These are phyloP conservation scores for Rhynchomys soricoides DNA, from an alignment of 2,113 vertebrate species.

Conservation along the genomic window DNA sequence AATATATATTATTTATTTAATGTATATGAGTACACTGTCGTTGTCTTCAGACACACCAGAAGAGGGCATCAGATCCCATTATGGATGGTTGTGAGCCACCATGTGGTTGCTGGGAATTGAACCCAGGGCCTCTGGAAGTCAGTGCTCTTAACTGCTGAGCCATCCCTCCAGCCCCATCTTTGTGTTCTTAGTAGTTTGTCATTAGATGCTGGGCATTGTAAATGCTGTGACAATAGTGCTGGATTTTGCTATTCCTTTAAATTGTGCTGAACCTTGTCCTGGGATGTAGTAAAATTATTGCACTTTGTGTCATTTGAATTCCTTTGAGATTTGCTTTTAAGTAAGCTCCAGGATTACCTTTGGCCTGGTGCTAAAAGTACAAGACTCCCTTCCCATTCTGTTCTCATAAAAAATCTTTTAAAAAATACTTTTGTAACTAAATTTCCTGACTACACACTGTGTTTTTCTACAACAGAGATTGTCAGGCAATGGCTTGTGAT, in stretches of 20 bases:
- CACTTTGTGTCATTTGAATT: constrained; percentile 26
- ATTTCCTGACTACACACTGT: neutral
- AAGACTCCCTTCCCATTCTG: neutral
- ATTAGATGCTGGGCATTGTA: neutral
- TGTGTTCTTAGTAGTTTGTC: neutral
- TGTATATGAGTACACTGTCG: too few relatives aligned
- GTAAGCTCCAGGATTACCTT: neutral
- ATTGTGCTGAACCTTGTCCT: constrained; percentile 21
- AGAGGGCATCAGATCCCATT: too few relatives aligned
- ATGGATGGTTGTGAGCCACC: too few relatives aligned
- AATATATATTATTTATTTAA: too few relatives aligned
- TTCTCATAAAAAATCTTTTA: neutral
- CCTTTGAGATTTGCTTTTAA: constrained; percentile 19
- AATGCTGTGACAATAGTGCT: neutral
- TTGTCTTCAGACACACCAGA: too few relatives aligned
- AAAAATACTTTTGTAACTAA: neutral
- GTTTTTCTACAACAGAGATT: neutral
- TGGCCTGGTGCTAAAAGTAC: neutral
- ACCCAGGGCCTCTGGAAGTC: too few relatives aligned
- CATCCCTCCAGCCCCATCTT: too few relatives aligned
- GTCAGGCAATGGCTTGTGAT: neutral
- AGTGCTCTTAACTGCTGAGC: too few relatives aligned
- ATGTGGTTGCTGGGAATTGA: too few relatives aligned
- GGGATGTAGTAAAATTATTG: constrained; percentile 23
- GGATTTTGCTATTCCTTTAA: constrained; percentile 31